These are phyloP conservation scores for Himalopsyche kuldschensis DNA, from an alignment of 2,888 invertebrate species.

Conservation along the genomic window DNA sequence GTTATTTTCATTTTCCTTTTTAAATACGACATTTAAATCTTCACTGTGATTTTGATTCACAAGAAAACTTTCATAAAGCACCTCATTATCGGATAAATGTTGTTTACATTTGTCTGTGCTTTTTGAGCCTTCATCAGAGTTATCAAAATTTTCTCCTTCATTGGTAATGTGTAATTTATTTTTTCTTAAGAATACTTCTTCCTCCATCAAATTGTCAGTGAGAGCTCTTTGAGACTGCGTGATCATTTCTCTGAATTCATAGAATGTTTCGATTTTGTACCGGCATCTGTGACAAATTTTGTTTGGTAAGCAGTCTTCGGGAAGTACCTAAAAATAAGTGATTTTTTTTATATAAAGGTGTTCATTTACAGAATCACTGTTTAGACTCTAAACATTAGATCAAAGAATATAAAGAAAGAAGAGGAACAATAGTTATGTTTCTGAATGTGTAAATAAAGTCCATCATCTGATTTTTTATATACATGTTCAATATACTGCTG, in stretches of 20 bases:
- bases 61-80: not conserved
- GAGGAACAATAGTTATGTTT: too few relatives aligned
- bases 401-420: too few relatives aligned
- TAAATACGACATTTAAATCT: not conserved
- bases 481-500: too few relatives aligned
- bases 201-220: slow-evolving; percentile 17
- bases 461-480: too few relatives aligned
- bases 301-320: slow-evolving; percentile 24
- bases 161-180: not conserved
- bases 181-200: not conserved
- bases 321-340: slow-evolving; percentile 25
- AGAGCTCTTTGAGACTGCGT: slow-evolving; percentile 31
- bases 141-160: not conserved
- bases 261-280: slow-evolving; percentile 34
- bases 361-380: too few relatives aligned
- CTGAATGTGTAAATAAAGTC: too few relatives aligned
- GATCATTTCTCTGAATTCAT: slow-evolving; percentile 35
- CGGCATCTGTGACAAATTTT: slow-evolving; percentile 37
- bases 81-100: not conserved
- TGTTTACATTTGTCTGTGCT: not conserved
- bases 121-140: not conserved
- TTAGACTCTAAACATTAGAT: too few relatives aligned
- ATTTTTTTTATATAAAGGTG: not conserved
- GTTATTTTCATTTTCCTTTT: not conserved
- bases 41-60: not conserved